A percentile compares a stretch with the other conserved stretches of the same genome.
phyloP scores from a whole-genome alignment of 2,113 vertebrate species.

The Genyomyrus donnyi region DNA sequence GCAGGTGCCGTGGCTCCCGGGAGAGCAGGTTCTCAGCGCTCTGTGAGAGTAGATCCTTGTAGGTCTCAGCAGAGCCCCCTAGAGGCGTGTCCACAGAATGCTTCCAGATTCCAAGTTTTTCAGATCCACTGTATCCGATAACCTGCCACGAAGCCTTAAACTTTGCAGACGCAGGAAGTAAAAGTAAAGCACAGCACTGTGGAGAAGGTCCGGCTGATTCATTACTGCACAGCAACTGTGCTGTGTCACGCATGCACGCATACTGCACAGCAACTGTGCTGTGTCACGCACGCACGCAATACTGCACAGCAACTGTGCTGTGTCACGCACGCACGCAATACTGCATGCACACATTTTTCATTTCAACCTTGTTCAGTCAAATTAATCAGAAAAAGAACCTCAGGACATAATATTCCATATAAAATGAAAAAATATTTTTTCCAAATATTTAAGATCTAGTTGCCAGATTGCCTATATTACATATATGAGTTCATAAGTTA shows the following conservation, averaged over 20 bases:
- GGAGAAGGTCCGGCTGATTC: background rate
- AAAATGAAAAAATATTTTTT: background rate
- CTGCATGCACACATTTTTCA: conserved; percentile 16
- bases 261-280: background rate
- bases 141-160: conserved; percentile 21
- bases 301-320: background rate
- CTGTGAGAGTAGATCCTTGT: background rate
- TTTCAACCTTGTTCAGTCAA: conserved; percentile 16
- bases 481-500: background rate
- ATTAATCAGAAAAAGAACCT: conserved; percentile 11
- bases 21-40: background rate
- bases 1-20: conserved; percentile 24
- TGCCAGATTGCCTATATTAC: background rate
- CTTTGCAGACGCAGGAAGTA: conserved; percentile 18
- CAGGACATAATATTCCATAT: background rate
- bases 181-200: background rate
- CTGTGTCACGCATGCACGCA: background rate
- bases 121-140: conserved; percentile 31
- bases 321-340: background rate
- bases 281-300: background rate
- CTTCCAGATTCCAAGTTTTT: background rate
- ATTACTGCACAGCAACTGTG: background rate
- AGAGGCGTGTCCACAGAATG: conserved; percentile 25
- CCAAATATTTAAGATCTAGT: background rate
- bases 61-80: conserved; percentile 33